These are phyloP conservation scores for Orthochromis malagaraziensis DNA, from an alignment of 2,113 vertebrate genomes.

Conservation along the genomic window DNA sequence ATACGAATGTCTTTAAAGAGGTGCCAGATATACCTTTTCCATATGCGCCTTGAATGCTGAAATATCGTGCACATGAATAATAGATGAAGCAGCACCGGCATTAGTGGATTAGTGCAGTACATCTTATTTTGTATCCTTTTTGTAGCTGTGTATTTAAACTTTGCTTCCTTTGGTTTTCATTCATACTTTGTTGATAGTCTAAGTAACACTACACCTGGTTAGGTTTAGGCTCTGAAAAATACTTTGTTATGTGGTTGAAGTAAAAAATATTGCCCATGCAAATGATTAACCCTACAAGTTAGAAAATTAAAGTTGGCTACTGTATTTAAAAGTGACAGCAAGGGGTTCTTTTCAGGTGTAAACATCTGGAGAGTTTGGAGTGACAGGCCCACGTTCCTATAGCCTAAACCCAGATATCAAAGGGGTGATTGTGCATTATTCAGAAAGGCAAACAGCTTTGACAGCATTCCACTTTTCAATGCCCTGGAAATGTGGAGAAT, in stretches of 20 bases:
- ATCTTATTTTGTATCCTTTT: background rate
- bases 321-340: background rate
- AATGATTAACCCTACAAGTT: background rate
- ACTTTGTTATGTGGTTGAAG: background rate
- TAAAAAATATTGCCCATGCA: background rate
- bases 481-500: background rate
- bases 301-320: background rate
- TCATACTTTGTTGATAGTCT: background rate
- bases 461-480: background rate
- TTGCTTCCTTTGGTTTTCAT: background rate
- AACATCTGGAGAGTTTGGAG: background rate
- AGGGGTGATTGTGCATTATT: background rate
- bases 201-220: background rate
- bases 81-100: background rate
- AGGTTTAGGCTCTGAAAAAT: background rate
- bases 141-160: background rate
- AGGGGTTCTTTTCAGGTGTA: background rate
- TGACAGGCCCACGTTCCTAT: background rate
- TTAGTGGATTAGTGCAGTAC: background rate
- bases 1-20: background rate
- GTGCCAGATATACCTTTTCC: background rate
- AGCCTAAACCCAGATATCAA: background rate
- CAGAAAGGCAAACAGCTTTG: background rate
- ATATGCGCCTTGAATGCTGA: background rate
- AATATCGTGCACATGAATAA: background rate